phyloP scores from a whole-genome alignment of 92 coral and sea anemone species.

The Actinostola sp. region DNA sequence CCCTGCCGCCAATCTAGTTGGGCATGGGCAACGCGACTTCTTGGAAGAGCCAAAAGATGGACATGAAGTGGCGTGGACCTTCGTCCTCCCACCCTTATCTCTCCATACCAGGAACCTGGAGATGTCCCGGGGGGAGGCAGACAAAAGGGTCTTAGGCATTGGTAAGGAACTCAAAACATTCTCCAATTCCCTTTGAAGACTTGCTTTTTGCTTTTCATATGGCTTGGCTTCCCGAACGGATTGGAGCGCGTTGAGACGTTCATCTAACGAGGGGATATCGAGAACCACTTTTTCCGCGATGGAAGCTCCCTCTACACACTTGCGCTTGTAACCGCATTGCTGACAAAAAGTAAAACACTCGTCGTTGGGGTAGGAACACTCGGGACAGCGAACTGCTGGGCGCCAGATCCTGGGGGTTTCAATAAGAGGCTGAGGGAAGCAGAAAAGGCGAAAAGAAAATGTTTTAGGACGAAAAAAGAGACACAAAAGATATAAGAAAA shows the following conservation, averaged over 20 bases:
- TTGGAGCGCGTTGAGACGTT: conserved; percentile 1
- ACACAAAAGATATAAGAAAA: too few species aligned
- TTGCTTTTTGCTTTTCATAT: conserved; percentile 34
- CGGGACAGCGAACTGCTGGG: conserved; percentile 38
- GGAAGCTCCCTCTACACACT: too few species aligned
- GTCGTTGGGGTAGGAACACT: conserved; percentile 37
- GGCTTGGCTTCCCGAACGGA: neutral
- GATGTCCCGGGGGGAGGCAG: conserved; percentile 28
- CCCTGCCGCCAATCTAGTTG: too few species aligned
- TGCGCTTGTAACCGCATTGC: too few species aligned
- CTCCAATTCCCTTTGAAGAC: conserved; percentile 29
- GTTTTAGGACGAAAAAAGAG: too few species aligned
- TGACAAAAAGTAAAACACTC: too few species aligned
- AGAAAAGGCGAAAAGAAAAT: neutral
- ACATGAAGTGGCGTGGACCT: conserved; percentile 16
- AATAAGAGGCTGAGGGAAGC: neutral
- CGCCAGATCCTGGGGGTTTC: conserved; percentile 21
- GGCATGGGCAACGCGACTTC: conserved; percentile 9
- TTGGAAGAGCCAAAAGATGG: neutral
- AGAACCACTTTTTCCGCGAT: conserved; percentile 1
- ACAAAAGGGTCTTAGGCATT: conserved; percentile 30
- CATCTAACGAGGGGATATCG: neutral
- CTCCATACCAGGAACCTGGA: conserved; percentile 41
- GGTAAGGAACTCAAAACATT: conserved; percentile 23
- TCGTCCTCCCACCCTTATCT: conserved; percentile 33